Evolutionary conservation across 2,888 invertebrate species (phyloP).

Genomic region (Penaeus monodon): DNA sequence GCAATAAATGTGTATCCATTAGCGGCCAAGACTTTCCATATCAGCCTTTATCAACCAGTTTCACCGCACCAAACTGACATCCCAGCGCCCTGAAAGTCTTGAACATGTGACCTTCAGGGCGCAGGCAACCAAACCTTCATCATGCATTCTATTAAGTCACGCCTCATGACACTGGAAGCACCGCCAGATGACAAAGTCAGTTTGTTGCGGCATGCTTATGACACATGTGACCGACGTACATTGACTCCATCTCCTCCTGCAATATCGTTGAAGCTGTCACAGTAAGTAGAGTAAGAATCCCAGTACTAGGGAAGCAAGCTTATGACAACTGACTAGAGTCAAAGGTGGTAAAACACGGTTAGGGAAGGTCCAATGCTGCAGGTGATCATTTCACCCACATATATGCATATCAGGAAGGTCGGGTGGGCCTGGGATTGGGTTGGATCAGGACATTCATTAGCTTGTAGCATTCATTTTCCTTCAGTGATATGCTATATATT

Average conservation of each 20-base stretch:
- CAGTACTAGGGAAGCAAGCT: conserved; percentile 5
- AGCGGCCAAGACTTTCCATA: conserved; percentile 58
- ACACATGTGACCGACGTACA: conserved; percentile 35
- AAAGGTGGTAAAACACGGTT: conserved; percentile 48
- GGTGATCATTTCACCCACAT: conserved; percentile 37
- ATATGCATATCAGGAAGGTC: conserved; percentile 29
- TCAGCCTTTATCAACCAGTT: conserved; percentile 53
- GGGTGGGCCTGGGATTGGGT: conserved; percentile 25
- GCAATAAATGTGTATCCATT: conserved; percentile 60
- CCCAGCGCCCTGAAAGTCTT: conserved; percentile 57
- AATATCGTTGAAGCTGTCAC: conserved; percentile 43
- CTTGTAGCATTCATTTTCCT: conserved; percentile 35
- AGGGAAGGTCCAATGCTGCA: conserved; percentile 46
- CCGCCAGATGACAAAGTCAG: conserved; percentile 55
- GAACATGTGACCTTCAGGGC: conserved; percentile 48
- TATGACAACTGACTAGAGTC: conserved; percentile 55
- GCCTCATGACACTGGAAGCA: conserved; percentile 50
- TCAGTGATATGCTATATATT: conserved; percentile 46
- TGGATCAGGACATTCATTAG: conserved; percentile 44
- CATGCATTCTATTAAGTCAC: conserved; percentile 44
- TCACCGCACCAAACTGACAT: conserved; percentile 63
- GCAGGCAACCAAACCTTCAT: conserved; percentile 57
- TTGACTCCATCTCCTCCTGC: conserved; percentile 37
- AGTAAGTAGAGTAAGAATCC: conserved; percentile 57
- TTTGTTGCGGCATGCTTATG: conserved; percentile 57